Base-by-base conservation (phyloP, 2,888 invertebrate species). In the Melieria picta region DNA sequence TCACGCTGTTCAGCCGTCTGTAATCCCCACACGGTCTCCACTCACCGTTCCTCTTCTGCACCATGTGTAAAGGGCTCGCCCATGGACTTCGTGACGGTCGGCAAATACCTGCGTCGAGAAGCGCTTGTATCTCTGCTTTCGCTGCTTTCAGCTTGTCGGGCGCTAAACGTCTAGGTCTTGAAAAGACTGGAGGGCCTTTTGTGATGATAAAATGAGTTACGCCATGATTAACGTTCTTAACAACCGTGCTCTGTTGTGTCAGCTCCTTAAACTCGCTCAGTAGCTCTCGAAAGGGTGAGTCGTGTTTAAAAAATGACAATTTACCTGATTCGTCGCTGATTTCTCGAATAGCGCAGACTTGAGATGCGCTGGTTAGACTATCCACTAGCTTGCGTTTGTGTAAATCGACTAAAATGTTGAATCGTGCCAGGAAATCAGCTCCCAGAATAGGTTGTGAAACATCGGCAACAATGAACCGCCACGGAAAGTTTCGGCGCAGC, bases 31-130 rank as follows among this genome's bases (percentile, higher is more conserved):
- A 69, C 30, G 69, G 70, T 3, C 75, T 60, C 75, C 74, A 76
- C 13, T 75, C 67, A 43, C 75, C 75, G 7, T 77, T 67, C 45
- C 70, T 71, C 69, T 82, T 83, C 7, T 66, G 72, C 7, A 78
- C 80, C 74, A 84, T 70, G 10, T 60, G 11, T 0, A 87, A 75
- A 5, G 85, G 87, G 67, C 81, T 84, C 0, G 85, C 79, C 86
- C 85, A 88, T 10, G 79, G 75, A 57, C 85, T 85, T 5, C 79
- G 80, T 0, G 86, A 87, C 0, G 85, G 86, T 86, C 0, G 85
- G 56, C 84, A 84, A 10, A 87, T 84, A 0, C 86, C 87, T n/a
- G 79, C 72, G 42, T 87, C 79, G 7, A 72, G 43, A 5, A 75
- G 46, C 6, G 55, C 63, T 43, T 77, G 16, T 9, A 76, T 71